Percentiles rank a stretch among this genome's conserved stretches.
Conservation (phyloP, 2,888 invertebrate species). For the Blastobasis adustella region DNA sequence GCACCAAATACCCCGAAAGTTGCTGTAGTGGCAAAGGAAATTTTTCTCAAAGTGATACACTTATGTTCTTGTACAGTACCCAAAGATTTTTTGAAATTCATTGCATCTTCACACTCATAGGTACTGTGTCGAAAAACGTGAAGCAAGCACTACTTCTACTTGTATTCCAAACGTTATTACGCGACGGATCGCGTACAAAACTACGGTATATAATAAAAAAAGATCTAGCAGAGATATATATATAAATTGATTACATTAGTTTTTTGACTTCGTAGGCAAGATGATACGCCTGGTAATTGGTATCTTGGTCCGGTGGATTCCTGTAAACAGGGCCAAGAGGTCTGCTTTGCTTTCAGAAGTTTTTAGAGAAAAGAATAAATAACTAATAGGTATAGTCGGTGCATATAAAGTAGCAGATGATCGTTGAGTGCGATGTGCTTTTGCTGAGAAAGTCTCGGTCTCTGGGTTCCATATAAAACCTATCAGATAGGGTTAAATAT, state of each 20-base stretch:
- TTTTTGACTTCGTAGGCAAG: constrained; percentile 99
- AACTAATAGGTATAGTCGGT: no score
- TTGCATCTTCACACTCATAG: no score
- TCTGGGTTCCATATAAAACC: no score
- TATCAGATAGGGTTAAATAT: no score
- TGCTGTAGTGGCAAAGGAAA: no score
- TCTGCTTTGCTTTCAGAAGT: constrained; percentile 41
- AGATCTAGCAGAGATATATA: constrained; percentile 60
- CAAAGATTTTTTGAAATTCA: no score
- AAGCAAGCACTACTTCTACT: constrained; percentile 42
- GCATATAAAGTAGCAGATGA: no score
- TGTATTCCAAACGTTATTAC: constrained; percentile 10
- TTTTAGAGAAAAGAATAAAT: constrained; percentile 6
- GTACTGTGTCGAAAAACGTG: constrained; percentile 15
- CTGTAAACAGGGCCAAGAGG: constrained; percentile 87
- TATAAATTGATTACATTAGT: constrained; percentile 89
- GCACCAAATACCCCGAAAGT: no score
- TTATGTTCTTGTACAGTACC: no score
- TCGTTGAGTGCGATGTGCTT: no score
- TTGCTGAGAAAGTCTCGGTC: no score
- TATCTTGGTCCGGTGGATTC: constrained; percentile 89
- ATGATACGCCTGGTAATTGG: constrained; percentile 98
- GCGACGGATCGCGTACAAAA: constrained; percentile 20
- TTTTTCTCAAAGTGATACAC: no score
- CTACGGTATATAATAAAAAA: constrained; percentile 35